Evolutionary conservation across 2,113 vertebrate species (phyloP), one percentile per base, ranked within the genome.

Genomic region (Ancistrus triradiatus): DNA sequence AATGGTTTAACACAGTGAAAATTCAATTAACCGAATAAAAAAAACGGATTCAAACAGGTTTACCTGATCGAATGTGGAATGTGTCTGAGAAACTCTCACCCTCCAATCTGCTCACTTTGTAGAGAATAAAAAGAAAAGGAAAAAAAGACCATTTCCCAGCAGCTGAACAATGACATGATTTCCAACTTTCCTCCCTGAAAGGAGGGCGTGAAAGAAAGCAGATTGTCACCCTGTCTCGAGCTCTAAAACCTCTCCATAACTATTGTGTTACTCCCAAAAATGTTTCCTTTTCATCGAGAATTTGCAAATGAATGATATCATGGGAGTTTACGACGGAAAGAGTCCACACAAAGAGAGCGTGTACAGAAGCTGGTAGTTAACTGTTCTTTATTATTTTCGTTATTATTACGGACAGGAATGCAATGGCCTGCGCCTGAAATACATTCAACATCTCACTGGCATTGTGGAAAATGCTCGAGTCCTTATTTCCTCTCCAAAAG

Each of bases 301-400:
- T 37, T 53, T 38, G 40, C n/a, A 35, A 57, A 65, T 38, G 15
- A 66, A 40, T 21, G 63, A 44, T 24, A 21, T 33, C 6, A 44
- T 59, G 33, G 22, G 52, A 48, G 42, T 27, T 57, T 24, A 33
- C 21, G n/a, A 31, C 49, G 21, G 27, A 43, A 49, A 57, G 17
- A 28, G 48, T 27, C 46, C 63, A 79, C 76, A 78, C 33, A 69
- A 22, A 63, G n/a, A 52, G 21, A 40, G 58, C 31, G 61, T 40
- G 43, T 74, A 46, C 50, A 69, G 72, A 72, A 66, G 78, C 71
- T 72, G 76, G 74, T 80, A 82, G 81, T 87, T 81, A 83, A 87
- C 73, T 78, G 83, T 84, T 84, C 85, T 90, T 90, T 90, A 90
- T 89, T 89, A 50, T 83, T 76, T 83, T 84, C 83, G 88, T 89